Percentiles rank a stretch among this genome's conserved stretches.
phyloP scores from a whole-genome alignment of 2,113 vertebrate species.

The Meriones unguiculatus region DNA sequence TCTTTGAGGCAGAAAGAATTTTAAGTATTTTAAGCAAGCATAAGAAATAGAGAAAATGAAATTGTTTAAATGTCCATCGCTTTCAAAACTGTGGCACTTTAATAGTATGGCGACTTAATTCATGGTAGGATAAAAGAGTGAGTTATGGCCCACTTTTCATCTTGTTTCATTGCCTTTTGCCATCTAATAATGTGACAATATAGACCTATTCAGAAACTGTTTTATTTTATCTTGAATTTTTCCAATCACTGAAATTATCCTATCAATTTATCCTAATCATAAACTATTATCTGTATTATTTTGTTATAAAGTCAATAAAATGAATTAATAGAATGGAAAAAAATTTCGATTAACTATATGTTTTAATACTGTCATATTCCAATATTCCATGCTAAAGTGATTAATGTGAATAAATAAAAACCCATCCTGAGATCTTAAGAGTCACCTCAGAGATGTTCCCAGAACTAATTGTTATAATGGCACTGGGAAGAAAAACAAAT shows the following conservation, averaged over 20 bases:
- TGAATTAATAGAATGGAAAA: background rate
- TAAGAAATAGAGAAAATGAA: background rate
- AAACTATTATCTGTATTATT: background rate
- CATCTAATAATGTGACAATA: background rate
- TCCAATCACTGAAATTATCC: background rate
- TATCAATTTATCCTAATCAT: background rate
- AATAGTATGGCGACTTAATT: background rate
- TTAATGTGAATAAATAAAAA: background rate
- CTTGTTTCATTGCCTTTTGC: background rate
- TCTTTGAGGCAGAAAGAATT: background rate
- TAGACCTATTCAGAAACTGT: too few species aligned
- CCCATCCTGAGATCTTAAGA: background rate
- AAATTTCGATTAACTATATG: background rate
- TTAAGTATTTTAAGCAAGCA: conserved; percentile 42
- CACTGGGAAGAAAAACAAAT: background rate
- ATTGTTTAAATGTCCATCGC: background rate
- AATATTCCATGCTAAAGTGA: background rate
- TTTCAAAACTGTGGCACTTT: background rate
- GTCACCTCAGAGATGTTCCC: background rate
- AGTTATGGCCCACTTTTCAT: background rate
- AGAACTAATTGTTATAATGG: background rate
- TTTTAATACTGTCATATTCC: background rate
- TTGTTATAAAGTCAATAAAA: background rate
- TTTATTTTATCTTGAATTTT: background rate
- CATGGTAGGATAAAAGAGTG: background rate